Percentiles rank a stretch among this genome's conserved stretches.
phyloP scores from a whole-genome alignment of 2,797 vertebrate species.

The Mormyrus hasselquistii region DNA sequence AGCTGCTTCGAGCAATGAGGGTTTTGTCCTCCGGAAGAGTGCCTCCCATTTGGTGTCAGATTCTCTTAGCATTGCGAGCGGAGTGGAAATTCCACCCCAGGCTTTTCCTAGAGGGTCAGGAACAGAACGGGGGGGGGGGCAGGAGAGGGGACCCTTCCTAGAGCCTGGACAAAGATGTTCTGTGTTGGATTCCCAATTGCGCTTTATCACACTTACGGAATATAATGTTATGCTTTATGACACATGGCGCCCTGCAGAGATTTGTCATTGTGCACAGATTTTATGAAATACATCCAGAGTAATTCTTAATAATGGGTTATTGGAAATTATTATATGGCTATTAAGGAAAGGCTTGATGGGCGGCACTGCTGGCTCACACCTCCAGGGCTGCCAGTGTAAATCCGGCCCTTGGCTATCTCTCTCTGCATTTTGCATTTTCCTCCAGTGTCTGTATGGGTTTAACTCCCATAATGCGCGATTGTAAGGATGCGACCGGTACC shows the following conservation, averaged over 20 bases:
- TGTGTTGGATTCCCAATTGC: not conserved
- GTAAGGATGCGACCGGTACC: not conserved
- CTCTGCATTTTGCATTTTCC: not conserved
- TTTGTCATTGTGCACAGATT: not conserved
- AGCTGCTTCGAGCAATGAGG: constrained; percentile 3
- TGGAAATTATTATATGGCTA: not conserved
- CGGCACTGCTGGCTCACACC: not conserved
- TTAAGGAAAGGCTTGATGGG: not conserved
- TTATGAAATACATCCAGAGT: not conserved
- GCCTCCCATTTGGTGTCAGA: constrained; percentile 4
- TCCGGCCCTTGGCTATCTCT: not conserved
- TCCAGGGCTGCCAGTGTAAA: not conserved
- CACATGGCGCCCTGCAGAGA: not conserved
- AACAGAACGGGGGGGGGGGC: not conserved
- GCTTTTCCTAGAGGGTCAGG: constrained; percentile 14
- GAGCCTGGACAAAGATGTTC: constrained; percentile 12
- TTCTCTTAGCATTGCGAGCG: not conserved
- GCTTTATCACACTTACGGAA: not conserved
- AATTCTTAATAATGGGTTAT: constrained; percentile 6
- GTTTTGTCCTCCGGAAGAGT: not conserved
- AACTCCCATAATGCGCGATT: not conserved
- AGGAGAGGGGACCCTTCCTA: not conserved
- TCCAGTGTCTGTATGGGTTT: not conserved
- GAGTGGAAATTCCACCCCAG: constrained; percentile 29
- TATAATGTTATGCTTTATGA: not conserved